Base-by-base conservation (phyloP, 2,113 vertebrate species). In the Gymnarchus niloticus region DNA sequence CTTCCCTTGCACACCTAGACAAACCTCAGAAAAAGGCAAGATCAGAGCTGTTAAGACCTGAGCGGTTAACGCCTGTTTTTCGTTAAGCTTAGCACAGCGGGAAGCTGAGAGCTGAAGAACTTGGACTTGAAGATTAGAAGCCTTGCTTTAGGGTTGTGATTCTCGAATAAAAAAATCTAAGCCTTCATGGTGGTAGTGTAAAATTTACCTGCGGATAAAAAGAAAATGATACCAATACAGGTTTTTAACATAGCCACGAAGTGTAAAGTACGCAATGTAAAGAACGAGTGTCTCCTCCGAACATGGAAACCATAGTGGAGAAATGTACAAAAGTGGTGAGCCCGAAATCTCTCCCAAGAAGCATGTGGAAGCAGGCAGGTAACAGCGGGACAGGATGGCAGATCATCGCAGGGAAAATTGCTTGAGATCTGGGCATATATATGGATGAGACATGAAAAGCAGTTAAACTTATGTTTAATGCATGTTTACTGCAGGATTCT, bases 1-100 rank as follows among this genome's bases (percentile, higher is more conserved):
- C 94, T 96, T 84, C 95, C 95, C 89, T 94, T 96, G 85, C 95
- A 96, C n/a, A 96, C 96, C 96, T 96, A 90, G 56, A 88, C 19
- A 89, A 86, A 78, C 81, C n/a, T 56, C 87, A 87, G 77, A 0
- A 91, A 88, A 86, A 57, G 25, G 51, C 23, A 9, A 87, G 23
- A 76, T 23, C 54, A 33, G 28, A 83, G 48, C 25, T 52, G 14
- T 21, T n/a, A 21, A 57, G 25, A 57, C 23, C 46, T 28, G 78
- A 77, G 41, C 73, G 33, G 33, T 6, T 77, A 77, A 77, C 44
- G 3, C 6, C 41, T 41, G 73, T 54, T 14, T 7, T 7, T 6
- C 14, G 73, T 19, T 6, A 8, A 48, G 44, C 4, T 17, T n/a
- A 48, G 21, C 76, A 78, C 23, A 48, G 76, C 21, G 6, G 44